These are phyloP conservation scores for Altica lythri DNA, from an alignment of 2,888 invertebrate genomes.

Conservation along the genomic window DNA sequence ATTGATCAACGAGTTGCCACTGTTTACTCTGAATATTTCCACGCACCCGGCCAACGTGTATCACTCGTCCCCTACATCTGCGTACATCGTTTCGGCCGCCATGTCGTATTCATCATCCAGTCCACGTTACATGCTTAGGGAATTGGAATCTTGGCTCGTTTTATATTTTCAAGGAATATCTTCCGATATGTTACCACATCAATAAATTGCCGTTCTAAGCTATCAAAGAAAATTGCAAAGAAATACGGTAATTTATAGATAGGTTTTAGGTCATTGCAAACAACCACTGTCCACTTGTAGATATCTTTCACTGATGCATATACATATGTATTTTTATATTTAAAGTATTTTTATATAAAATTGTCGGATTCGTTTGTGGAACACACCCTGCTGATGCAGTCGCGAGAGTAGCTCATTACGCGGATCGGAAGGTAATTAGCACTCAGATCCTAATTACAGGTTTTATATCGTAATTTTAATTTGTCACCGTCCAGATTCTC, in stretches of 20 bases:
- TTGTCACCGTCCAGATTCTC: slow-evolving; percentile 17
- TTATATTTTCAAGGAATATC: slow-evolving; percentile 30
- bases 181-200: slow-evolving; percentile 28
- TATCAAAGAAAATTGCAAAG: slow-evolving; percentile 18
- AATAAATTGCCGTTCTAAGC: slow-evolving; percentile 25
- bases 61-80: slow-evolving; percentile 29
- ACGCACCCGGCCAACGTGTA: slow-evolving; percentile 32
- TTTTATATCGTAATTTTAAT: slow-evolving; percentile 30
- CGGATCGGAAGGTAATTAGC: slow-evolving; percentile 30
- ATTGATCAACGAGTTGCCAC: slow-evolving; percentile 18
- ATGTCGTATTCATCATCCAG: slow-evolving; percentile 32
- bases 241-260: slow-evolving; percentile 19
- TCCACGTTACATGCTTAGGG: slow-evolving; percentile 27
- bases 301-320: too few species aligned
- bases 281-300: too few species aligned
- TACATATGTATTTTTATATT: too few species aligned
- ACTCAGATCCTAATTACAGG: slow-evolving; percentile 26
- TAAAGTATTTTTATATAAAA: too few species aligned
- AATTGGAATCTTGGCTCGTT: slow-evolving; percentile 30
- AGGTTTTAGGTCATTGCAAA: too few species aligned
- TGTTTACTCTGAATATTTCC: slow-evolving; percentile 31
- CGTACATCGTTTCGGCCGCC: slow-evolving; percentile 29
- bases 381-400: slow-evolving; percentile 16
- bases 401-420: slow-evolving; percentile 27
- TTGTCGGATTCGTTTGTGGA: not conserved